Conservation (phyloP, 2,797 vertebrate species). For the Pantherophis vulpinus region DNA sequence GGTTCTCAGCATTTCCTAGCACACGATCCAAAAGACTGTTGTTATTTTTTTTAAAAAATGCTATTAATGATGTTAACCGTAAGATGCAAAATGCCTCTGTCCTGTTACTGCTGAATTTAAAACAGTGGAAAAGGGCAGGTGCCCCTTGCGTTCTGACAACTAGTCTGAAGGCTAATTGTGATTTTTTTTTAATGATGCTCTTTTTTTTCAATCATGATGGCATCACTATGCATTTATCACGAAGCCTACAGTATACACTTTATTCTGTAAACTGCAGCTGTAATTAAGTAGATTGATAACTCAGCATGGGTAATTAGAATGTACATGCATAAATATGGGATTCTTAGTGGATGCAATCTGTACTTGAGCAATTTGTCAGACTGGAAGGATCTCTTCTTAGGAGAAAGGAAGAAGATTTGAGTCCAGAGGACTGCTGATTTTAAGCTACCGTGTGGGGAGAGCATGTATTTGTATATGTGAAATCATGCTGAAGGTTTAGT, state of each 20-base stretch:
- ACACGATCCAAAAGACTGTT: neutral
- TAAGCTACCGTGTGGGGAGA: neutral
- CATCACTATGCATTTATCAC: slow-evolving; percentile 53
- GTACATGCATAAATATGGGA: slow-evolving; percentile 1
- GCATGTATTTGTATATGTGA: too few relatives aligned
- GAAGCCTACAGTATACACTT: slow-evolving; percentile 50
- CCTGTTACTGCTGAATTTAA: slow-evolving; percentile 40
- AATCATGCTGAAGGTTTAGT: neutral
- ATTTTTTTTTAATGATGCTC: slow-evolving; percentile 58
- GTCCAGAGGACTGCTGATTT: neutral
- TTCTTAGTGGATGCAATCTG: slow-evolving; percentile 19
- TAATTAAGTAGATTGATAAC: slow-evolving; percentile 33
- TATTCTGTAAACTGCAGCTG: slow-evolving; percentile 57
- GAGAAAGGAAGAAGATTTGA: neutral
- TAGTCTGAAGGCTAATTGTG: slow-evolving; percentile 60
- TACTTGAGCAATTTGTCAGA: neutral
- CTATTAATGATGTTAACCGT: slow-evolving; percentile 13
- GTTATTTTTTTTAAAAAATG: neutral
- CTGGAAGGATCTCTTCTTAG: slow-evolving; percentile 1
- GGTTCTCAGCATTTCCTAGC: neutral
- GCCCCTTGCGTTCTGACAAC: slow-evolving; percentile 49
- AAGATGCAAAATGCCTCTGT: slow-evolving; percentile 37
- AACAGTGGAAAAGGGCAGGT: slow-evolving; percentile 39
- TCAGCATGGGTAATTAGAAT: neutral
- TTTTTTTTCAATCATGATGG: slow-evolving; percentile 54